Conservation (phyloP, 35 echinoderm and acorn worm genomes). For the Diadema setosum region DNA sequence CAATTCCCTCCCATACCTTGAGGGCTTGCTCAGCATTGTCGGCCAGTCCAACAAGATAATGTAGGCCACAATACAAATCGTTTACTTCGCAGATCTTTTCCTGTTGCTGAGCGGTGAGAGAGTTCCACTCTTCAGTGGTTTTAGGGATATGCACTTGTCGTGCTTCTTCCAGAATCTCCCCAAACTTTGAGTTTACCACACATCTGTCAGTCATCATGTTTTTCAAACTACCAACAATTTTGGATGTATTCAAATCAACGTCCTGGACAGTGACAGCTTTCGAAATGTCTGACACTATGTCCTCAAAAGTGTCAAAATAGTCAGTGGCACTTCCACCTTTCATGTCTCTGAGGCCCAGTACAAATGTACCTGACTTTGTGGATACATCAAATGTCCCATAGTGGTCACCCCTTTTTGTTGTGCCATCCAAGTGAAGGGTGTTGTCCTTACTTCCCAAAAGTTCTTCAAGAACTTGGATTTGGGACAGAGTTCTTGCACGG, state of each 20-base stretch:
- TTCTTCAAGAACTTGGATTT: conserved; percentile 34
- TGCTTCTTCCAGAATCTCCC: background rate
- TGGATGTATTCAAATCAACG: background rate
- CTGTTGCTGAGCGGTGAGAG: background rate
- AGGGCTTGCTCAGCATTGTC: conserved; percentile 27
- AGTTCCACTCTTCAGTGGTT: background rate
- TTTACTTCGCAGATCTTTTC: conserved; percentile 12
- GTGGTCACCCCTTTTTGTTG: conserved; percentile 25
- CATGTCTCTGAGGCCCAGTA: conserved; percentile 21
- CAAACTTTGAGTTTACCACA: conserved; percentile 24
- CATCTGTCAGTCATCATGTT: conserved; percentile 52
- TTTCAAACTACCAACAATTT: conserved; percentile 14
- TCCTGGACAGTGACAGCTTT: background rate
- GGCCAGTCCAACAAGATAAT: conserved; percentile 40
- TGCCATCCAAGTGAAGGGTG: conserved; percentile 36
- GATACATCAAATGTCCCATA: conserved; percentile 28
- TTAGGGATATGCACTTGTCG: conserved; percentile 16
- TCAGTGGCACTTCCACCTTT: conserved; percentile 15
- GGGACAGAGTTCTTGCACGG: conserved; percentile 8
- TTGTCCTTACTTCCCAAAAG: background rate
- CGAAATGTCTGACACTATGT: background rate
- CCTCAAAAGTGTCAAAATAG: conserved; percentile 11
- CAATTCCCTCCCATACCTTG: conserved; percentile 37
- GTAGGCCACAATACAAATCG: conserved; percentile 40
- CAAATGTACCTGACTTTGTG: conserved; percentile 3